phyloP scores from a whole-genome alignment of 1,140 invertebrate species.

The Mycetomoellerius zeteki region DNA sequence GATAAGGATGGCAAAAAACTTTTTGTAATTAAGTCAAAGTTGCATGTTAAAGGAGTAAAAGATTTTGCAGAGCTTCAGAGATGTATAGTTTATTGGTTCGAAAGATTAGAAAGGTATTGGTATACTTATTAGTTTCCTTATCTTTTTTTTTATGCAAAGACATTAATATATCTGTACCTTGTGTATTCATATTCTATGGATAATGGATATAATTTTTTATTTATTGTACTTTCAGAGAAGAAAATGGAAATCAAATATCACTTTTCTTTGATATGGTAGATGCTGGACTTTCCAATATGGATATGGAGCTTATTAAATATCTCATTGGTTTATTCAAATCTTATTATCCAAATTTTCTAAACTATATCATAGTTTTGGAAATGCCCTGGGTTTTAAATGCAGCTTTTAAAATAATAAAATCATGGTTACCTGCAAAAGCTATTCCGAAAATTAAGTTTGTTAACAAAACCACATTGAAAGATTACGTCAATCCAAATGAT shows the following conservation, averaged over 20 bases:
- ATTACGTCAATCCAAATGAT: conserved; percentile 92
- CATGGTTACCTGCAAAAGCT: conserved; percentile 95
- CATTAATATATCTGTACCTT: not conserved
- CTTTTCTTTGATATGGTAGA: conserved; percentile 96
- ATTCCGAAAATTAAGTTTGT: conserved; percentile 97
- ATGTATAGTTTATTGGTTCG: conserved; percentile 96
- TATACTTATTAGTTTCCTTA: conserved; percentile 70
- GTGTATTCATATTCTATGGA: not conserved
- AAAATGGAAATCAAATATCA: conserved; percentile 93
- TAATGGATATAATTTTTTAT: not conserved
- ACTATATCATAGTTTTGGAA: conserved; percentile 97
- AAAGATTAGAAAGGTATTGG: conserved; percentile 92
- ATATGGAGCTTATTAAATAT: conserved; percentile 95
- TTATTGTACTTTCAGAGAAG: conserved; percentile 86
- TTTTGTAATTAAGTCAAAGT: conserved; percentile 92
- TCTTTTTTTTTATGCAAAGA: not conserved
- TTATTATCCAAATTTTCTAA: conserved; percentile 96
- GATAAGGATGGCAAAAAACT: conserved; percentile 94
- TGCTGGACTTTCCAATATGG: conserved; percentile 94
- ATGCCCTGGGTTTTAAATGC: conserved; percentile 98
- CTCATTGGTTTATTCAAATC: conserved; percentile 95
- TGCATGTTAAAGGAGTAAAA: conserved; percentile 92
- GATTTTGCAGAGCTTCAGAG: conserved; percentile 92
- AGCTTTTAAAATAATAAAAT: conserved; percentile 97
- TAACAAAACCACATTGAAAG: conserved; percentile 92